Conservation (phyloP, 2,113 vertebrate species). For the Holacanthus passer region DNA sequence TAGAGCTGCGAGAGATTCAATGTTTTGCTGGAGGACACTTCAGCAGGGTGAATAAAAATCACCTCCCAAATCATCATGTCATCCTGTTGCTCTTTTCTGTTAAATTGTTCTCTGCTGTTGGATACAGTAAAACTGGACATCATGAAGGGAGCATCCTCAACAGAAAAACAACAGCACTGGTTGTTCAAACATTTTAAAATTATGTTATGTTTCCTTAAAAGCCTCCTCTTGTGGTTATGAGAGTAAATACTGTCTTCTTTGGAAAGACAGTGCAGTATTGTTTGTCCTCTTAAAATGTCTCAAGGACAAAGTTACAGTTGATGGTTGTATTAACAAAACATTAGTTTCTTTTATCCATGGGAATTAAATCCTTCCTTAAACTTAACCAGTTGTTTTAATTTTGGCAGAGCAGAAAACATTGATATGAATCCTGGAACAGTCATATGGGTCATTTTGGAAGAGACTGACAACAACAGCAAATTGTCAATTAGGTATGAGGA, state of each 20-base stretch:
- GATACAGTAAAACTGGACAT: slow-evolving; percentile 12
- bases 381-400: not conserved
- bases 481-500: not conserved
- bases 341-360: not conserved
- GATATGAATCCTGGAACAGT: not conserved
- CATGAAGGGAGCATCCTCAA: not conserved
- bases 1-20: slow-evolving; percentile 44
- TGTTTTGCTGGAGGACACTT: slow-evolving; percentile 62
- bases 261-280: no score
- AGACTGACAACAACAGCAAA: not conserved
- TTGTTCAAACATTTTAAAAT: slow-evolving; percentile 22
- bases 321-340: not conserved
- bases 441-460: not conserved
- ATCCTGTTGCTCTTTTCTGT: slow-evolving; percentile 23
- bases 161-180: not conserved
- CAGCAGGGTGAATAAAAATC: slow-evolving; percentile 32
- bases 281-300: not conserved
- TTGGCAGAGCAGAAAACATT: not conserved
- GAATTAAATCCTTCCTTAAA: not conserved
- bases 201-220: not conserved
- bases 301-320: not conserved
- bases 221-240: not conserved
- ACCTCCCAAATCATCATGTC: slow-evolving; percentile 29
- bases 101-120: slow-evolving; percentile 40
- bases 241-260: not conserved